Percentiles rank a stretch among this genome's conserved stretches.
These are phyloP conservation scores for Pelodiscus sinensis DNA, from an alignment of 2,113 vertebrate genomes.

Conservation along the genomic window DNA sequence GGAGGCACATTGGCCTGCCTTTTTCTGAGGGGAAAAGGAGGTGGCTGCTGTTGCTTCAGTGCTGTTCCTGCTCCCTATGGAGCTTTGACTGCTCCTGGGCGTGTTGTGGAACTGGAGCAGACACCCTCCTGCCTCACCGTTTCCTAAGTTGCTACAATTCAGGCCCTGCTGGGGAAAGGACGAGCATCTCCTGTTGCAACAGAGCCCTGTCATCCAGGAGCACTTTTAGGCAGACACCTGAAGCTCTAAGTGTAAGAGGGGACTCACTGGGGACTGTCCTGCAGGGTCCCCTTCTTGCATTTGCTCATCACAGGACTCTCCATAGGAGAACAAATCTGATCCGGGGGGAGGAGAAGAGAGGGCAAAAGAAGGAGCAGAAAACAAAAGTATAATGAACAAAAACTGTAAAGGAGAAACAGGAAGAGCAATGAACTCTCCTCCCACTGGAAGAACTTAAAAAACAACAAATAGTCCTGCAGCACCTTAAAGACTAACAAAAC, in stretches of 20 bases:
- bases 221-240: neutral
- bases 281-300: neutral
- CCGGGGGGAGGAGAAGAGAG: neutral
- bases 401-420: constrained; percentile 38
- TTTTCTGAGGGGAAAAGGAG: neutral
- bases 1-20: fast-evolving
- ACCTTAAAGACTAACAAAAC: no score
- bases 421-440: constrained; percentile 23
- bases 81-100: neutral
- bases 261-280: neutral
- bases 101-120: neutral
- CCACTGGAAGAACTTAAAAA: neutral
- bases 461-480: no score
- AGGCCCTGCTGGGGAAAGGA: neutral
- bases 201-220: neutral
- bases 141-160: constrained; percentile 32
- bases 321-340: neutral
- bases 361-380: neutral
- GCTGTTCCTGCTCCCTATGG: neutral
- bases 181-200: neutral
- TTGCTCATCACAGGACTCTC: neutral
- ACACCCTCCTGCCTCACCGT: neutral
- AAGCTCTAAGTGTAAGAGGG: fast-evolving
- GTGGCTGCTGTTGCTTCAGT: neutral
- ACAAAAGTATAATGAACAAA: constrained; percentile 13